Conservation (phyloP, 2,797 vertebrate species). For the Sphenodon punctatus region DNA sequence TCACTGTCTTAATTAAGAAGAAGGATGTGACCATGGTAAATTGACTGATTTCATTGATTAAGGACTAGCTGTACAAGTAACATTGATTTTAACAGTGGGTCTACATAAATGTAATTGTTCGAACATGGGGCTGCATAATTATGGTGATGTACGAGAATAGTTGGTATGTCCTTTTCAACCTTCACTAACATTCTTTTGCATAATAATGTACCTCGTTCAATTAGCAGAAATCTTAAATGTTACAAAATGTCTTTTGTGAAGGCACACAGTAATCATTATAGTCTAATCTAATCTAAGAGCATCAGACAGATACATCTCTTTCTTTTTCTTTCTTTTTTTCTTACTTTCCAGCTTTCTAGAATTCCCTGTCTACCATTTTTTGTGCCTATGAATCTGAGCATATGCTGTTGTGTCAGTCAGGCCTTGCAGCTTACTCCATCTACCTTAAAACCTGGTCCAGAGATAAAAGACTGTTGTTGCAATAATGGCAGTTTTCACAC, state of each 20-base stretch:
- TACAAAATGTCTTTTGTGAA: slow-evolving; percentile 81
- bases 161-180: slow-evolving; percentile 86
- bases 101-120: slow-evolving; percentile 91
- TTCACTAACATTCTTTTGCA: slow-evolving; percentile 82
- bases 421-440: no score
- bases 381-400: neutral
- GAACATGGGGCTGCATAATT: slow-evolving; percentile 86
- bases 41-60: slow-evolving; percentile 91
- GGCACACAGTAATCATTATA: slow-evolving; percentile 76
- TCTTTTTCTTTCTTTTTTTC: slow-evolving; percentile 45
- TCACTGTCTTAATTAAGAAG: slow-evolving; percentile 93
- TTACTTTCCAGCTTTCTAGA: no score
- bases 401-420: no score
- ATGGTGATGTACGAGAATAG: slow-evolving; percentile 82
- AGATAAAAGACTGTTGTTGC: no score
- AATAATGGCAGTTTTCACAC: no score
- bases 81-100: slow-evolving; percentile 89
- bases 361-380: neutral
- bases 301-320: slow-evolving; percentile 70
- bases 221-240: slow-evolving; percentile 83
- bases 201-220: slow-evolving; percentile 81
- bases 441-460: no score
- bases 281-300: slow-evolving; percentile 75
- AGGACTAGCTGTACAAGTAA: slow-evolving; percentile 85
- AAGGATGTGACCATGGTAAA: slow-evolving; percentile 87